Base-by-base conservation (phyloP, 2,888 invertebrate species). In the Eulithis testata region DNA sequence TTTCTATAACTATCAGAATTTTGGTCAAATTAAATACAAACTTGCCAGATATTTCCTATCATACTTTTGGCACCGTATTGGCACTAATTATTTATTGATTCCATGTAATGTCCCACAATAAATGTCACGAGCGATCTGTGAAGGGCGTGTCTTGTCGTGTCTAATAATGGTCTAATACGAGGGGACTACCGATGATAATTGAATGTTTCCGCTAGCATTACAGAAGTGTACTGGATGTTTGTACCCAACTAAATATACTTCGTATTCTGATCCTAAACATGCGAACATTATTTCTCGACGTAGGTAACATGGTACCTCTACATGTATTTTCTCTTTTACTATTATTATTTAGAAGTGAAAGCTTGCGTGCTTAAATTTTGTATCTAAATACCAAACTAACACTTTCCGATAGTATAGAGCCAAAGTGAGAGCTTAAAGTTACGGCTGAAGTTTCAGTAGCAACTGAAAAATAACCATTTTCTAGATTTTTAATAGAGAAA, bases 141-240 rank as follows among this genome's bases (percentile, higher is more conserved):
- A 68, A 66, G 71, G 70, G 67, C 71, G 70, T 72, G 68, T 68
- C 59, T 58, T 27, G 60, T 68, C 59, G 60, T 27, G 60, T 65
- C 66, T 68, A 67, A 51, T 65, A 63, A 64, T 67, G 67, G 65
- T 58, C 63, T 79, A 76, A 81, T 79, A 73, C 66, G 70, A 72
- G 66, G 68, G 66, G 78, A 76, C 77, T 67, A 50, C 69, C 66
- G 66, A 70, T 71, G 69, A 76, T 73, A 78, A 74, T 74, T 69
- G 70, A 69, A 64, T 63, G 69, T 71, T 71, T 71, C 73, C 73
- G 71, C 64, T 67, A 37, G 61, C 66, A 66, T 66, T 70, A 71
- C 66, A 58, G 44, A 64, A 57, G 63, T 53, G 40, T 50, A 37
- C 14, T 52, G 11, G 56, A 44, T 51, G 40, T 44, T 55, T 60